These are phyloP conservation scores for Chaetops frenatus DNA, from an alignment of 2,113 vertebrate genomes.

Conservation along the genomic window DNA sequence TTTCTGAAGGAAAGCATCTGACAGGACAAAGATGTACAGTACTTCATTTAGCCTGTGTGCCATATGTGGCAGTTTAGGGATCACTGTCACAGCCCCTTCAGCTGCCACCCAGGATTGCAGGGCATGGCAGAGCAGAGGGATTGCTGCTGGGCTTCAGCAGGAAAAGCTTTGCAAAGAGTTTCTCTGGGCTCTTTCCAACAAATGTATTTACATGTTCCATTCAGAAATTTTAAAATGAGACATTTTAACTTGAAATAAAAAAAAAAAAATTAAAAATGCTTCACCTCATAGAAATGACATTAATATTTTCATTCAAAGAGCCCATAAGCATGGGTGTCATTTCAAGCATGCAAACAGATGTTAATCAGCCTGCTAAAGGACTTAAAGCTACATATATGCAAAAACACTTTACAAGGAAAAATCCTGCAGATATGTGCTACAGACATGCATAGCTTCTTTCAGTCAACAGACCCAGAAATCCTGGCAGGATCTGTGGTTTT, in stretches of 20 bases:
- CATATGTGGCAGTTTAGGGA: not conserved
- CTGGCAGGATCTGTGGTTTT: not conserved
- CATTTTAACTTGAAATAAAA: not conserved
- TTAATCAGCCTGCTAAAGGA: not conserved
- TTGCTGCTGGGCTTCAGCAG: not conserved
- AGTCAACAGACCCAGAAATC: not conserved
- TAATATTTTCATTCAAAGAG: not conserved
- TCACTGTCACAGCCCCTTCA: not conserved
- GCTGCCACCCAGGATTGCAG: not conserved
- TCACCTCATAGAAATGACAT: not conserved
- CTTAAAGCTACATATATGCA: not conserved
- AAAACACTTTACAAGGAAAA: not conserved
- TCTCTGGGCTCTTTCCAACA: not conserved
- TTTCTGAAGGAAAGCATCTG: slow-evolving; percentile 32
- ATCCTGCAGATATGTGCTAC: not conserved
- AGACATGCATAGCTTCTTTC: not conserved
- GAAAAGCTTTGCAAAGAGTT: not conserved
- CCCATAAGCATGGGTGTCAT: not conserved
- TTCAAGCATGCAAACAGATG: not conserved
- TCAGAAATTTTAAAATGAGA: not conserved
- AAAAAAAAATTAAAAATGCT: not conserved
- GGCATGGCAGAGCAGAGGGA: fast-evolving
- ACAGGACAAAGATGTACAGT: slow-evolving; percentile 10
- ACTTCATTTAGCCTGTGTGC: not conserved
- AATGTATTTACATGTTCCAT: not conserved